Evolutionary conservation across 2,113 vertebrate genomes (phyloP).

Genomic region (Pogona vitticeps): DNA sequence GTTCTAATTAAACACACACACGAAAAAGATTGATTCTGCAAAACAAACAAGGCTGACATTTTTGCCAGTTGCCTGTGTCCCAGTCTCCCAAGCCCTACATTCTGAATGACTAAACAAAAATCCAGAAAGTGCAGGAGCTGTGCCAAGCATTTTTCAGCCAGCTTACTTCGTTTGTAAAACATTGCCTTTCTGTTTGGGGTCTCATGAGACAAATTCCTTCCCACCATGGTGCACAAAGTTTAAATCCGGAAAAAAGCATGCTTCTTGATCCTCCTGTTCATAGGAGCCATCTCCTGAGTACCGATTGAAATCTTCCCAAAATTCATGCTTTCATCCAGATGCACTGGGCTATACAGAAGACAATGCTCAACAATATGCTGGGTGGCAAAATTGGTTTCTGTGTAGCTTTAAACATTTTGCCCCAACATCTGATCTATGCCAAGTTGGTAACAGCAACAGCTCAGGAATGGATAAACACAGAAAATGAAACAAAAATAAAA

Average conservation of each 20-base stretch:
- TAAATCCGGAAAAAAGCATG: constrained; percentile 58
- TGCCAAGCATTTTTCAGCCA: constrained; percentile 49
- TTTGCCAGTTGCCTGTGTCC: constrained; percentile 32
- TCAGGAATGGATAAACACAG: not conserved
- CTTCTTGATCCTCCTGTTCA: constrained; percentile 25
- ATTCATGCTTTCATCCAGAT: not conserved
- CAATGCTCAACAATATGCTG: not conserved
- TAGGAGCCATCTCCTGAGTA: not conserved
- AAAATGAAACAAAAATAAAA: not conserved
- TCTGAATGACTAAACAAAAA: constrained; percentile 59
- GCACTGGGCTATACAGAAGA: not conserved
- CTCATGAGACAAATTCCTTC: constrained; percentile 60
- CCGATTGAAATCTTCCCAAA: not conserved
- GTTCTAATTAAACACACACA: constrained; percentile 63
- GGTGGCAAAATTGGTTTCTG: not conserved
- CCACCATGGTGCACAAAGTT: constrained; percentile 17
- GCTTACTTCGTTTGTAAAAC: constrained; percentile 60
- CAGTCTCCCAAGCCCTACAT: constrained; percentile 40
- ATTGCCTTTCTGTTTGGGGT: constrained; percentile 67
- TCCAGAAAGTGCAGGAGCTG: constrained; percentile 57
- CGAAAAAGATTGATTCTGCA: constrained; percentile 55
- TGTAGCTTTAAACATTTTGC: not conserved
- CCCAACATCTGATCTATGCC: constrained; percentile 15
- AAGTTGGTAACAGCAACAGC: not conserved
- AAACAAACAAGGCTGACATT: constrained; percentile 36